Conservation (phyloP, 2,797 vertebrate genomes). For the Chaetophractus vellerosus region DNA sequence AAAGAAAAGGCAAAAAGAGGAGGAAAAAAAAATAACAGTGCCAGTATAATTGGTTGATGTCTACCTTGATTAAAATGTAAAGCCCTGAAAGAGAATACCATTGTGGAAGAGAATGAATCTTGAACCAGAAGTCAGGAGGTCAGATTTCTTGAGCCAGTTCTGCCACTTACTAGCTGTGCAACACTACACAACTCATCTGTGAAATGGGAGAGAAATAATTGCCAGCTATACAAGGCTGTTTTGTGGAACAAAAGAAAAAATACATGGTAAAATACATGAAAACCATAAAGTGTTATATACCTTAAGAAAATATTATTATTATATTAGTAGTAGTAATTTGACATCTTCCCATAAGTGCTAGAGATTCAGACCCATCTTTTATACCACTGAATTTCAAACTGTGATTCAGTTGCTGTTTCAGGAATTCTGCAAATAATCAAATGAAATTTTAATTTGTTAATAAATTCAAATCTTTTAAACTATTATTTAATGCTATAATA, state of each 20-base stretch:
- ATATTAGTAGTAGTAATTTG: background rate
- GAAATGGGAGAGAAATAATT: background rate
- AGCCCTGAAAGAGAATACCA: background rate
- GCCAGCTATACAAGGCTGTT: no score
- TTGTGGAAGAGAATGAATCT: background rate
- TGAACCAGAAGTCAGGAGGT: background rate
- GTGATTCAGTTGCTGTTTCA: background rate
- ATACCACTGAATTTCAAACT: background rate
- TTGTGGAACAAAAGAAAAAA: background rate
- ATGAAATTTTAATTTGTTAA: conserved; percentile 26
- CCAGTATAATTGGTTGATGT: background rate
- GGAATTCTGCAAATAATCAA: background rate
- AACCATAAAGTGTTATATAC: background rate
- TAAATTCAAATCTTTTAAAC: conserved; percentile 1
- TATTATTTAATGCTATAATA: background rate
- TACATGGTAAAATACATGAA: background rate
- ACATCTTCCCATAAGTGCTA: background rate
- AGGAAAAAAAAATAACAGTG: no score
- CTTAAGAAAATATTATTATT: background rate
- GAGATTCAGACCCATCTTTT: background rate
- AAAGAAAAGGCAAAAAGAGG: background rate
- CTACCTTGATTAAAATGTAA: background rate
- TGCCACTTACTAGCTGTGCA: background rate
- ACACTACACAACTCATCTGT: background rate
- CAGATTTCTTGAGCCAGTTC: background rate